phyloP scores from a whole-genome alignment of 2,113 vertebrate species.

The Anguilla rostrata region DNA sequence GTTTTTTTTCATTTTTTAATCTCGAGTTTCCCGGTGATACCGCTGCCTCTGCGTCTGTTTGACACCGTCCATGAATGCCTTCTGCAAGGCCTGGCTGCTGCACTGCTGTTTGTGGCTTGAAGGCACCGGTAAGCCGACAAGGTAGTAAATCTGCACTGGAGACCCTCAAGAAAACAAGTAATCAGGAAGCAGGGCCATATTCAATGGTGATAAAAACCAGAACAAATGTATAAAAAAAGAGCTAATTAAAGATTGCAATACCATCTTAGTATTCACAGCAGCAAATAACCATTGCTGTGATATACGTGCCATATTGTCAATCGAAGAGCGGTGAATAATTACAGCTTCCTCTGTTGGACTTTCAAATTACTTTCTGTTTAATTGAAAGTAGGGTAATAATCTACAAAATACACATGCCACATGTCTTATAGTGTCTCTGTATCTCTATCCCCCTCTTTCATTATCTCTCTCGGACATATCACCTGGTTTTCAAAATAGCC shows the following conservation, averaged over 20 bases:
- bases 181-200: background rate
- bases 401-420: background rate
- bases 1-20: background rate
- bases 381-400: slow-evolving; percentile 9
- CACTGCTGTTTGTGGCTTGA: background rate
- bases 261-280: background rate
- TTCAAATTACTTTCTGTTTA: slow-evolving; percentile 2
- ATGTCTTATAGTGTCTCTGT: background rate
- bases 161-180: slow-evolving; percentile 6
- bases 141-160: background rate
- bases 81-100: background rate
- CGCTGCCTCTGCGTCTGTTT: background rate
- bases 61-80: background rate
- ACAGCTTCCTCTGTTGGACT: background rate
- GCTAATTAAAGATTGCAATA: background rate
- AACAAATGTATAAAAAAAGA: background rate
- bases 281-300: background rate
- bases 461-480: background rate
- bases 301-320: background rate
- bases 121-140: background rate
- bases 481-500: background rate
- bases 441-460: background rate
- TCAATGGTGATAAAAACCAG: background rate
- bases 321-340: slow-evolving; percentile 5
- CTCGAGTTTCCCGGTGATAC: background rate